Conservation (phyloP, 92 coral and sea anemone genomes). For the Epizoanthus stellaris region DNA sequence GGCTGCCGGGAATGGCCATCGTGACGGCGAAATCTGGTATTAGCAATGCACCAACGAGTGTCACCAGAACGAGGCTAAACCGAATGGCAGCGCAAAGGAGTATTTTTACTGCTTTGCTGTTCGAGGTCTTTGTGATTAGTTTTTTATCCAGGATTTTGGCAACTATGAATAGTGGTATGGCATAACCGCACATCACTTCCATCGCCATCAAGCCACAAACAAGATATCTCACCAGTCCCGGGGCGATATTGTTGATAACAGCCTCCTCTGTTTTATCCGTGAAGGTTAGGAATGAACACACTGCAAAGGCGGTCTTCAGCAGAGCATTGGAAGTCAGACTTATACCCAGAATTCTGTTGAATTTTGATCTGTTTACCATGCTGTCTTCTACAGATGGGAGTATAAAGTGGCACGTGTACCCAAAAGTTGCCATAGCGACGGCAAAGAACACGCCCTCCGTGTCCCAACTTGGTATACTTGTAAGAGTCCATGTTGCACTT, state of each 20-base stretch:
- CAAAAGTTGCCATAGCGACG: constrained; percentile 37
- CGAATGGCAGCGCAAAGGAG: constrained; percentile 5
- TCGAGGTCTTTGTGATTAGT: not conserved
- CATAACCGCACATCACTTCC: constrained; percentile 40
- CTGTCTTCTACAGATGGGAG: constrained; percentile 42
- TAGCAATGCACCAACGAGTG: constrained; percentile 19
- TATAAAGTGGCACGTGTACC: constrained; percentile 36
- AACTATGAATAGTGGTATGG: constrained; percentile 24
- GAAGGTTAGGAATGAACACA: constrained; percentile 31
- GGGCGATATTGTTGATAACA: constrained; percentile 40
- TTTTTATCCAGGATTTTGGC: constrained; percentile 25
- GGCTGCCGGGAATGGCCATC: constrained; percentile 43
- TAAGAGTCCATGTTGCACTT: constrained; percentile 20
- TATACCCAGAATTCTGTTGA: constrained; percentile 30
- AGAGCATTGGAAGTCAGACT: constrained; percentile 37
- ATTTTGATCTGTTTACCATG: constrained; percentile 26
- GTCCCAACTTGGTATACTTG: constrained; percentile 34
- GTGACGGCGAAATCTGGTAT: constrained; percentile 40
- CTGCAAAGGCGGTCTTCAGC: constrained; percentile 34
- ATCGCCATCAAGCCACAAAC: constrained; percentile 34
- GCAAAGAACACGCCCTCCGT: constrained; percentile 34
- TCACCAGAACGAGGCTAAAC: constrained; percentile 16
- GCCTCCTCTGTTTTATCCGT: constrained; percentile 24
- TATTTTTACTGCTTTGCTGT: constrained; percentile 5
- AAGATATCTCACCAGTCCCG: constrained; percentile 19